Conservation (phyloP, 1,140 invertebrate species). For the Onthophagus taurus region DNA sequence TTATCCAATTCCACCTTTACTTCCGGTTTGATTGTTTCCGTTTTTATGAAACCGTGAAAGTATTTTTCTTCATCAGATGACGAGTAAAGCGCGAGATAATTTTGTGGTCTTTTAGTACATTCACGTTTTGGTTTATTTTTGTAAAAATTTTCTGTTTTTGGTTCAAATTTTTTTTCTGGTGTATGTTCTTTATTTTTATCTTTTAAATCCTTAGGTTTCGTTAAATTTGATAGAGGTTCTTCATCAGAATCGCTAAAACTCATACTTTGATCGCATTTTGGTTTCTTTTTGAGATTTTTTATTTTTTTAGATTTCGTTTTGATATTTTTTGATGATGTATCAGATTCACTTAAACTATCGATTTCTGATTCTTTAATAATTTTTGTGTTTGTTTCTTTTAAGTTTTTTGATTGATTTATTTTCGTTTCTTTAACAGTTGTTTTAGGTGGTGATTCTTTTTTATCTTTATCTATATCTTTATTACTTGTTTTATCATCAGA, state of each 20-base stretch:
- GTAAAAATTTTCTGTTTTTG: conserved; percentile 6
- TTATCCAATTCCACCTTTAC: conserved; percentile 11
- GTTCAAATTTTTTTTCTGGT: conserved; percentile 12
- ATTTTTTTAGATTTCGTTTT: conserved; percentile 11
- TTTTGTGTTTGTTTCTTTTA: too few relatives aligned
- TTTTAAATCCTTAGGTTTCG: conserved; percentile 12
- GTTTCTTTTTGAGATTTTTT: background rate
- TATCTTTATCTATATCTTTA: too few relatives aligned
- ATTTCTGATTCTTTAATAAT: too few relatives aligned
- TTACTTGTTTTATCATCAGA: too few relatives aligned
- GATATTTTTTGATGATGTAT: conserved; percentile 7
- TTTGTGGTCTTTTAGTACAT: conserved; percentile 33
- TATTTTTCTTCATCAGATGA: conserved; percentile 43
- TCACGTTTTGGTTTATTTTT: conserved; percentile 32
- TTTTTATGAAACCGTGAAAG: conserved; percentile 43
- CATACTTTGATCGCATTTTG: background rate
- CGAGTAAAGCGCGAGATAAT: conserved; percentile 34
- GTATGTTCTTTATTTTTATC: conserved; percentile 5
- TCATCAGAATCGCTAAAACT: conserved; percentile 50
- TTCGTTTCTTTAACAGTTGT: too few relatives aligned
- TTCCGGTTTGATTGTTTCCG: conserved; percentile 23
- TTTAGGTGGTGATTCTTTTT: too few relatives aligned
- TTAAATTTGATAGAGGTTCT: conserved; percentile 45
- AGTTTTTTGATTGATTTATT: too few relatives aligned
- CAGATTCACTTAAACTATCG: background rate